Conservation (phyloP, 2,888 invertebrate species). For the Coenonympha glycerion region DNA sequence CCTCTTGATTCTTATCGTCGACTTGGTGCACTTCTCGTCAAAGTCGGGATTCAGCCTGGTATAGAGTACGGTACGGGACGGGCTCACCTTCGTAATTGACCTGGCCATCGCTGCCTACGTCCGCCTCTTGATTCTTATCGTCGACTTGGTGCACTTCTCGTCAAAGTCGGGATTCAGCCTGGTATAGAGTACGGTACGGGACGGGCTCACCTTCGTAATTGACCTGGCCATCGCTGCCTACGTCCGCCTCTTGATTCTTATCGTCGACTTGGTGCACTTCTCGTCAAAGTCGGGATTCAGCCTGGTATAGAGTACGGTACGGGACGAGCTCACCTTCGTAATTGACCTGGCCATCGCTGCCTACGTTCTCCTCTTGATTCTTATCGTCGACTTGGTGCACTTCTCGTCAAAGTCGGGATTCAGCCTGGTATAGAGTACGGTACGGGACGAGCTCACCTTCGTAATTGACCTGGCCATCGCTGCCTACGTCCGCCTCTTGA, state of each 20-base stretch:
- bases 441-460: constrained; percentile 79
- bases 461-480: constrained; percentile 99
- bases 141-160: background rate
- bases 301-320: background rate
- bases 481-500: constrained; percentile 98
- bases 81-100: constrained; percentile 95
- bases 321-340: constrained; percentile 84
- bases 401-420: constrained; percentile 98
- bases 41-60: background rate
- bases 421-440: background rate
- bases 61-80: background rate
- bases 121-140: no score
- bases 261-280: background rate
- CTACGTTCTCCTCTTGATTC: constrained; percentile 99
- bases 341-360: constrained; percentile 99
- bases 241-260: no score
- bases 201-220: constrained; percentile 90
- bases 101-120: constrained; percentile 99
- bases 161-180: background rate
- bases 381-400: constrained; percentile 99
- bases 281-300: background rate
- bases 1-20: no score
- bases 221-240: constrained; percentile 99
- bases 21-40: background rate
- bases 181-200: background rate